Conservation (phyloP, 2,888 invertebrate genomes). For the Platycnemis pennipes region DNA sequence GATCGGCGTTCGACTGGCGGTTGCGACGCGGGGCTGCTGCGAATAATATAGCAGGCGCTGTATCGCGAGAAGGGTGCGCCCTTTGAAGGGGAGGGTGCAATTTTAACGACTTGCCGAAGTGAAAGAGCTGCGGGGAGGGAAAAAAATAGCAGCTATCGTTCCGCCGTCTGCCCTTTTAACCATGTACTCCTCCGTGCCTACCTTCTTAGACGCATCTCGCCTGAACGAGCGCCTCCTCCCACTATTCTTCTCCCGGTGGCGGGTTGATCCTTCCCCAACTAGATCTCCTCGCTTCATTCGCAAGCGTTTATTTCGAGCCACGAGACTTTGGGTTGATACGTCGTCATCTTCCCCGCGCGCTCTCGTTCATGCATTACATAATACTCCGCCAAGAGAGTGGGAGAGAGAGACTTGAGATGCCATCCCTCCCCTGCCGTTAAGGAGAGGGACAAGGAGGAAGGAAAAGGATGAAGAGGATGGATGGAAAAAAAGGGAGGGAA, state of each 20-base stretch:
- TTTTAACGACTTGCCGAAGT: not conserved
- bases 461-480: not conserved
- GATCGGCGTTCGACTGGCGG: not conserved
- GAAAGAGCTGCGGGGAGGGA: not conserved
- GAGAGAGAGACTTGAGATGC: no score
- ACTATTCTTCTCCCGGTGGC: not conserved
- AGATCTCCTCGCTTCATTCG: not conserved
- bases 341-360: slow-evolving; percentile 1
- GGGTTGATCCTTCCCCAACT: not conserved
- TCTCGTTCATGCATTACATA: not conserved
- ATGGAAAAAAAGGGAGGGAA: no score
- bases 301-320: slow-evolving; percentile 8
- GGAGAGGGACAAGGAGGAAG: not conserved
- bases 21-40: not conserved
- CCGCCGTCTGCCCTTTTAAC: not conserved
- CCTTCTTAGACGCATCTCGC: not conserved
- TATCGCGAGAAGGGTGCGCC: not conserved
- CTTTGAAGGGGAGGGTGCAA: not conserved
- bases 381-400: not conserved
- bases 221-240: not conserved
- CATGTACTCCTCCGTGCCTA: not conserved
- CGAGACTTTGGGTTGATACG: not conserved
- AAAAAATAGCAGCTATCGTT: slow-evolving; percentile 10
- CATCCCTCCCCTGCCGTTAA: no score
- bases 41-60: not conserved